Percentiles rank a stretch among this genome's conserved stretches.
Conservation (phyloP, 2,113 vertebrate species). For the Aythya baeri region DNA sequence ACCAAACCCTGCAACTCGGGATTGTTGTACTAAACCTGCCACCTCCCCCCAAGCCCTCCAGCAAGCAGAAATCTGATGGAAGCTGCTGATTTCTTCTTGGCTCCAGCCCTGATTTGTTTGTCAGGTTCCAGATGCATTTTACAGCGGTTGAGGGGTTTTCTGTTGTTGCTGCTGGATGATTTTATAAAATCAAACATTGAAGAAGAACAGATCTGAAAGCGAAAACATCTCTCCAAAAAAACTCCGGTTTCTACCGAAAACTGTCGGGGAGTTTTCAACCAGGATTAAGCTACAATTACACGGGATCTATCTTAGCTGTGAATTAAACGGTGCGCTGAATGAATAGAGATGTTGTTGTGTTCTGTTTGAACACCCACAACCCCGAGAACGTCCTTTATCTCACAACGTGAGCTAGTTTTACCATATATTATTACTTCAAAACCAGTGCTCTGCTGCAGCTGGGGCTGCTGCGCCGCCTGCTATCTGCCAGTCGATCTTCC, state of each 20-base stretch:
- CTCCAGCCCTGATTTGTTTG: conserved; percentile 1
- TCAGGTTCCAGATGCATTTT: conserved; percentile 50
- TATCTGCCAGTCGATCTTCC: conserved; percentile 43
- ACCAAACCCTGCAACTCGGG: conserved; percentile 10
- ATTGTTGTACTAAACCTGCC: conserved; percentile 31
- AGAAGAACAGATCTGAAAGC: background rate
- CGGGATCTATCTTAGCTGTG: background rate
- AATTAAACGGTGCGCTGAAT: background rate
- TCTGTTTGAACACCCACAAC: conserved; percentile 59
- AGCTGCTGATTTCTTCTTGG: conserved; percentile 3
- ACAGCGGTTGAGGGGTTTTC: background rate
- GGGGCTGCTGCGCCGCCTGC: background rate
- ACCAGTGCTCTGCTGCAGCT: background rate
- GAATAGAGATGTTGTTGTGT: conserved; percentile 38
- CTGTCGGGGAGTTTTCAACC: conserved; percentile 17
- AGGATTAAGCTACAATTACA: conserved; percentile 46
- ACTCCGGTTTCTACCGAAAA: conserved; percentile 13
- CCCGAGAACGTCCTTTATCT: conserved; percentile 28
- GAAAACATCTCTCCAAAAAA: background rate
- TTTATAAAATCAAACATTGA: conserved; percentile 44
- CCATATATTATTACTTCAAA: background rate
- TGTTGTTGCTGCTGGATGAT: background rate
- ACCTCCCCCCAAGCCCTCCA: background rate
- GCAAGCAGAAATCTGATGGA: conserved; percentile 42
- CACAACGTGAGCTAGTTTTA: background rate